A percentile compares a stretch with the other conserved stretches of the same genome.
phyloP scores from a whole-genome alignment of 2,888 invertebrate genomes.

The Lydus trimaculatus region DNA sequence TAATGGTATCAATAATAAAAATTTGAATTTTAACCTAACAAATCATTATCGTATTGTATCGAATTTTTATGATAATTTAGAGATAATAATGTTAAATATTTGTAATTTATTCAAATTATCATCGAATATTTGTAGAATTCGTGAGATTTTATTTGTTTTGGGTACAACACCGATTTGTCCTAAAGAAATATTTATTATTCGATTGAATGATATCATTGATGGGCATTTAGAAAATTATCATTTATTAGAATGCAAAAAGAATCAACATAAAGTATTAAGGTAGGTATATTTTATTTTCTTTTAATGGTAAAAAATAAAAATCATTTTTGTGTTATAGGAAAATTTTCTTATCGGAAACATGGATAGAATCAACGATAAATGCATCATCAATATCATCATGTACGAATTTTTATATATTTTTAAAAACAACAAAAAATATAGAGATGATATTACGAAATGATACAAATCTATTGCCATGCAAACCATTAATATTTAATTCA shows the following conservation, averaged over 20 bases:
- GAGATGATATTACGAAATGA: conserved; percentile 14
- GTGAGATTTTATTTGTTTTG: conserved; percentile 50
- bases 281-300: conserved; percentile 24
- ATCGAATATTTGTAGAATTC: conserved; percentile 33
- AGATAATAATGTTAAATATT: conserved; percentile 48
- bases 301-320: not conserved
- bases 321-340: conserved; percentile 37
- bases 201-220: conserved; percentile 39
- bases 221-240: conserved; percentile 52
- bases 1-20: conserved; percentile 9
- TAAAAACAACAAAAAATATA: conserved; percentile 34
- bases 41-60: conserved; percentile 49
- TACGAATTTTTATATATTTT: conserved; percentile 47
- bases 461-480: conserved; percentile 58
- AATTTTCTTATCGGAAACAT: conserved; percentile 48
- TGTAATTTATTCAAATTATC: conserved; percentile 42
- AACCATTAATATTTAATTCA: conserved; percentile 42
- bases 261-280: conserved; percentile 52
- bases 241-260: conserved; percentile 41
- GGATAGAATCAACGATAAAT: conserved; percentile 45
- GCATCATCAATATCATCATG: conserved; percentile 36
- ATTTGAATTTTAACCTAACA: conserved; percentile 43
- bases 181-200: conserved; percentile 50
- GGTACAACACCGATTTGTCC: conserved; percentile 49
- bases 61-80: conserved; percentile 48